Conservation (phyloP, 92 coral and sea anemone species). For the Pocillopora grandis region DNA sequence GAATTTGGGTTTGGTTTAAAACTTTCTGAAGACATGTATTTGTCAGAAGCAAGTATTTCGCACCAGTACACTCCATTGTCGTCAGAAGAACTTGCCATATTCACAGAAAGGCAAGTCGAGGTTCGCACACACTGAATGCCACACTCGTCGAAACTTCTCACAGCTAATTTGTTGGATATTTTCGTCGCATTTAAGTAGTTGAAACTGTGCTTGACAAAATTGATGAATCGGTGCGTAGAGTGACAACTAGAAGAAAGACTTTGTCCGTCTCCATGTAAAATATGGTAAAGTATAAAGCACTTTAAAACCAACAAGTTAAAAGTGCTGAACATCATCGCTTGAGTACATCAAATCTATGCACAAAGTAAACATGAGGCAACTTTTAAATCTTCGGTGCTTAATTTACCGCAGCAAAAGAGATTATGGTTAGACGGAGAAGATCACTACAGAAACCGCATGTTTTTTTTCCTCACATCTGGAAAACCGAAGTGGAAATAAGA, state of each 20-base stretch:
- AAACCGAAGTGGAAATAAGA: too few relatives aligned
- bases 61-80: background rate
- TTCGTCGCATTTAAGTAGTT: background rate
- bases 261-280: background rate
- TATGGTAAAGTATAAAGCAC: background rate
- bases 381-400: too few relatives aligned
- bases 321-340: too few relatives aligned
- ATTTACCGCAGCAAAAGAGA: too few relatives aligned
- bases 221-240: background rate
- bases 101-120: background rate
- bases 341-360: too few relatives aligned
- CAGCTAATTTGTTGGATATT: background rate
- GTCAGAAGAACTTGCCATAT: background rate
- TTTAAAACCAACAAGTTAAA: background rate
- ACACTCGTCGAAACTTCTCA: background rate
- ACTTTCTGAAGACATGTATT: background rate
- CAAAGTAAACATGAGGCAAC: too few relatives aligned
- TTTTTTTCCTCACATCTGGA: too few relatives aligned
- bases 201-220: background rate
- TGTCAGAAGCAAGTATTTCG: background rate
- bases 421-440: too few relatives aligned
- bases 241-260: background rate
- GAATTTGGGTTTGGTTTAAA: background rate
- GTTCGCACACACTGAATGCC: background rate
- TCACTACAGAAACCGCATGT: too few relatives aligned